Percentiles rank a stretch among this genome's conserved stretches.
Conservation (phyloP, 1,140 invertebrate species). For the Monochamus saltuarius region DNA sequence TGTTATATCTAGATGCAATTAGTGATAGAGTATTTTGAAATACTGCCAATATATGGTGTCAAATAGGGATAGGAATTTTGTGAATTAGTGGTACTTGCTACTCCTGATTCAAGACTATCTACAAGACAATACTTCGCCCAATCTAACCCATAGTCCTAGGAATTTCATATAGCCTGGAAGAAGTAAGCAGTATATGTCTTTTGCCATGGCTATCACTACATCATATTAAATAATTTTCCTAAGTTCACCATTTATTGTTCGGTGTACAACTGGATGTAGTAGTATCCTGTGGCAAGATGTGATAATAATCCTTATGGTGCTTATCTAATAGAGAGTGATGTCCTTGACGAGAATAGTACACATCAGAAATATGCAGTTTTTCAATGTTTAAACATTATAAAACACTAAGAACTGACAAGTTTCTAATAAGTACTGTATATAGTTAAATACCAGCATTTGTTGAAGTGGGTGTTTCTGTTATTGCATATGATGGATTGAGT, state of each 20-base stretch:
- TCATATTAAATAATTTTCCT: constrained; percentile 2
- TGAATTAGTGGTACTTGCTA: constrained; percentile 37
- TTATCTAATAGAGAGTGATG: constrained; percentile 29
- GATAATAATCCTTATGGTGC: constrained; percentile 39
- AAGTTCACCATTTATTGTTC: constrained; percentile 8
- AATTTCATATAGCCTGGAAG: constrained; percentile 10
- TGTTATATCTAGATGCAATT: constrained; percentile 46
- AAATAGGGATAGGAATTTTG: constrained; percentile 47
- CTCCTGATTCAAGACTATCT: constrained; percentile 25
- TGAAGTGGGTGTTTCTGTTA: constrained; percentile 19
- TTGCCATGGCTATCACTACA: constrained; percentile 5
- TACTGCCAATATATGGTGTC: constrained; percentile 50
- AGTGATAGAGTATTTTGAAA: constrained; percentile 46
- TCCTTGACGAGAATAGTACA: constrained; percentile 12
- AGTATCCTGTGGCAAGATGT: constrained; percentile 31
- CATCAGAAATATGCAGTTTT: too few relatives aligned
- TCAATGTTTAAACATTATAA: too few relatives aligned
- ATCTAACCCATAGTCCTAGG: constrained; percentile 14
- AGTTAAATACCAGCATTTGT: constrained; percentile 17
- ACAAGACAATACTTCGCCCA: constrained; percentile 31
- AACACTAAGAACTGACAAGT: too few relatives aligned
- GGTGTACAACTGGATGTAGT: constrained; percentile 24
- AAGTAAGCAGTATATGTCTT: constrained; percentile 11
- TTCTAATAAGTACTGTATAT: too few relatives aligned
- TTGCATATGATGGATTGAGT: constrained; percentile 16